Evolutionary conservation across 2,888 invertebrate species (phyloP).

Genomic region (Coleophora deauratella): DNA sequence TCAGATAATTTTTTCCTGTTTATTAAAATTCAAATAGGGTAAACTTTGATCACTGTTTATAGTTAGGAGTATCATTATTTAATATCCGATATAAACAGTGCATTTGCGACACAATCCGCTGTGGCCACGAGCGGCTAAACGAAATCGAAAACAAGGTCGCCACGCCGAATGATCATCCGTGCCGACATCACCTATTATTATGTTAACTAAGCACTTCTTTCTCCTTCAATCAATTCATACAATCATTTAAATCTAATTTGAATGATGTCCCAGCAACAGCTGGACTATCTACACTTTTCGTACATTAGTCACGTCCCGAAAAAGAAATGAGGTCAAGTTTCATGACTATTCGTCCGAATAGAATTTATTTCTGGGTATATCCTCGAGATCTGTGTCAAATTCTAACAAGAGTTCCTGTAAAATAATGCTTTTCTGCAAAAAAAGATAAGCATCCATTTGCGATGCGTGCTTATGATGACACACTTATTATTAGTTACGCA

Average conservation of each 20-base stretch:
- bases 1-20: no score
- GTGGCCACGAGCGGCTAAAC: conserved; percentile 21
- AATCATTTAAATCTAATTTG: neutral
- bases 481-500: no score
- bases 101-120: no score
- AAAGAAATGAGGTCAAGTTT: conserved; percentile 58
- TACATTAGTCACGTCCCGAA: conserved; percentile 33
- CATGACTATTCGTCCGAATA: conserved; percentile 23
- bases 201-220: neutral
- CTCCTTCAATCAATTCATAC: neutral
- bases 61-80: no score
- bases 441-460: no score
- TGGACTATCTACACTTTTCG: conserved; percentile 12
- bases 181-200: neutral
- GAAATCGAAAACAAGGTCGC: conserved; percentile 69
- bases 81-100: no score
- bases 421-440: no score
- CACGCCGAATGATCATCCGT: conserved; percentile 57
- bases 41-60: no score
- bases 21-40: no score
- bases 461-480: no score
- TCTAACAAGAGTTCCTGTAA: neutral
- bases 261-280: neutral
- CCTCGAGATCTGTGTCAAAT: conserved; percentile 17
- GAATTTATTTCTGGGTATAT: conserved; percentile 32